Conservation (phyloP, 2,113 vertebrate genomes). For the Pardalotus punctatus region DNA sequence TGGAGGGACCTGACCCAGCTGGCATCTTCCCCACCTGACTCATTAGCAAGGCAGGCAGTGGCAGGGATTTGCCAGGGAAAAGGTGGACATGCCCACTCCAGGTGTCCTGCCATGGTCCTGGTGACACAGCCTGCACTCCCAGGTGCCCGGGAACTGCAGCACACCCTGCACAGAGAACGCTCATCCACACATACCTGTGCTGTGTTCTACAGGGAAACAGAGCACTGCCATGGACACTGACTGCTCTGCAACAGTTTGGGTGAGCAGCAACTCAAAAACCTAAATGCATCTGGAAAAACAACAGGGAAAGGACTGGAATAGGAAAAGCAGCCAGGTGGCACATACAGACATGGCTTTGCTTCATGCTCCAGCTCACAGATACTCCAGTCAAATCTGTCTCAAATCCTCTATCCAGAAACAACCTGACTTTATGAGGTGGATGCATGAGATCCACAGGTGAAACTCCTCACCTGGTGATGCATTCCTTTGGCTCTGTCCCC, state of each 20-base stretch:
- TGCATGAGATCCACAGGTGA: neutral
- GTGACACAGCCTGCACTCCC: neutral
- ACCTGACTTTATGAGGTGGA: neutral
- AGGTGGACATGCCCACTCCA: neutral
- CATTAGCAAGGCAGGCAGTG: neutral
- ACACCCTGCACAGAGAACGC: rapidly evolving
- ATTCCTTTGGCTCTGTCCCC: neutral
- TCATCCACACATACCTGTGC: neutral
- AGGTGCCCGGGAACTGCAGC: neutral
- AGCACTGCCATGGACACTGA: neutral
- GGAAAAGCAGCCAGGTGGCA: neutral
- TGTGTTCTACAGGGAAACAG: neutral
- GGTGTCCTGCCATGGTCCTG: rapidly evolving
- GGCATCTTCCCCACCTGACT: neutral
- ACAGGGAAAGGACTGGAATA: neutral
- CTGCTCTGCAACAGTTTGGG: neutral
- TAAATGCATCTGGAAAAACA: neutral
- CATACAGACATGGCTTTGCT: neutral
- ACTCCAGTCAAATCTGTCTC: neutral
- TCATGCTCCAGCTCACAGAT: neutral
- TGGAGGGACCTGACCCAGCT: neutral
- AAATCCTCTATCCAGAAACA: neutral
- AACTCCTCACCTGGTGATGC: neutral
- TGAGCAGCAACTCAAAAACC: neutral
- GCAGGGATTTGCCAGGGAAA: neutral